Evolutionary conservation across 1,140 invertebrate genomes (phyloP).

Genomic region (Sarcophaga bullata): DNA sequence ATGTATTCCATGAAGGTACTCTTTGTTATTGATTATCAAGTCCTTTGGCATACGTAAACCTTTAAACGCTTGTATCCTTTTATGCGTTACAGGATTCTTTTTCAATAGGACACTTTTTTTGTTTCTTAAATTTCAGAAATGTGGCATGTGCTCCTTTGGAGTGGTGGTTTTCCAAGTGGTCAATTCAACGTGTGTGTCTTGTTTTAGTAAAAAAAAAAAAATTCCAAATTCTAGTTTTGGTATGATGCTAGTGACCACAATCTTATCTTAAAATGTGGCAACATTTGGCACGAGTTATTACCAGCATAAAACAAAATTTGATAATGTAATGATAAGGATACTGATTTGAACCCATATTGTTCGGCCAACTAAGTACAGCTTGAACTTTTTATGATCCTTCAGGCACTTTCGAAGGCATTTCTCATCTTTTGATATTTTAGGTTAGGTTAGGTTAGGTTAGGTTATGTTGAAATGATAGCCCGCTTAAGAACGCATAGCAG

Average conservation of each 20-base stretch:
- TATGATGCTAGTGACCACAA: conserved; percentile 27
- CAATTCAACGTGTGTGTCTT: conserved; percentile 22
- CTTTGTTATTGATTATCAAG: background rate
- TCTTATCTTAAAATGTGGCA: conserved; percentile 32
- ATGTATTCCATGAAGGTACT: no score
- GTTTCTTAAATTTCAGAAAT: background rate
- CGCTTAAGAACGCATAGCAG: no score
- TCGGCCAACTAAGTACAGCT: no score
- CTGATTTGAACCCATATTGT: no score
- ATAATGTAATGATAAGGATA: no score
- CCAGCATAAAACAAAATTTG: no score
- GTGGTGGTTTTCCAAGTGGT: conserved; percentile 30
- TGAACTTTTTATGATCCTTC: no score
- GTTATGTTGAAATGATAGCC: no score
- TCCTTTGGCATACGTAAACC: background rate
- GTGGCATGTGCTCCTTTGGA: conserved; percentile 29
- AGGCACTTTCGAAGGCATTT: no score
- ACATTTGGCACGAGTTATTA: conserved; percentile 31
- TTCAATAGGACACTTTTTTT: background rate
- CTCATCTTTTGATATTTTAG: no score
- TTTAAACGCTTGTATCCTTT: conserved; percentile 35
- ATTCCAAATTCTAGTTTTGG: conserved; percentile 13
- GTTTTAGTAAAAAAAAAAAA: no score
- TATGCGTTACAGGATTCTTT: background rate
- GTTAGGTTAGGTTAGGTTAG: no score